phyloP scores from a whole-genome alignment of 1,140 invertebrate species.

The Chionoecetes opilio region DNA sequence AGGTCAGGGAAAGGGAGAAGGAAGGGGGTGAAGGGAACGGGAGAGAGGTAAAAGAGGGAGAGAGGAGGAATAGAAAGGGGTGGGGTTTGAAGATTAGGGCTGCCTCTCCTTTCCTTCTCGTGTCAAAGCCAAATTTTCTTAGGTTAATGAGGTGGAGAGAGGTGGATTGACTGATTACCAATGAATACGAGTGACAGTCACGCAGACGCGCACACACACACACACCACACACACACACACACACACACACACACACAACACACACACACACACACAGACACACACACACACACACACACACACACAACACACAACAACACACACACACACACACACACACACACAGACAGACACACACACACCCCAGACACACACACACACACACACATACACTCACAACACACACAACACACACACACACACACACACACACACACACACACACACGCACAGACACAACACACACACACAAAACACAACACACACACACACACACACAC shows the following conservation, averaged over 20 bases:
- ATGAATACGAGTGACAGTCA: neutral
- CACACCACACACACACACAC: constrained; percentile 24
- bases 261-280: constrained; percentile 10
- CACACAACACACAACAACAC: no score
- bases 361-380: no score
- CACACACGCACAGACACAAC: neutral
- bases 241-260: constrained; percentile 24
- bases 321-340: no score
- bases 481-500: no score
- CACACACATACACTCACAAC: no score
- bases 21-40: neutral
- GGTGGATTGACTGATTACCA: constrained; percentile 13
- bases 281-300: no score
- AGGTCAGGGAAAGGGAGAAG: neutral
- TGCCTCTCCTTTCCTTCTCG: neutral
- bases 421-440: constrained; percentile 24
- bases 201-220: neutral
- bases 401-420: neutral
- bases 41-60: neutral
- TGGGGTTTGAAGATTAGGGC: no score
- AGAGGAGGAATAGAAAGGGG: neutral
- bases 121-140: neutral
- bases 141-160: neutral
- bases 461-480: no score
- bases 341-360: neutral